Evolutionary conservation across 37 sponge, comb jelly and placozoan genomes (phyloP), one percentile per base, ranked within the genome.

Genomic region (Cliona cf. orientalis): DNA sequence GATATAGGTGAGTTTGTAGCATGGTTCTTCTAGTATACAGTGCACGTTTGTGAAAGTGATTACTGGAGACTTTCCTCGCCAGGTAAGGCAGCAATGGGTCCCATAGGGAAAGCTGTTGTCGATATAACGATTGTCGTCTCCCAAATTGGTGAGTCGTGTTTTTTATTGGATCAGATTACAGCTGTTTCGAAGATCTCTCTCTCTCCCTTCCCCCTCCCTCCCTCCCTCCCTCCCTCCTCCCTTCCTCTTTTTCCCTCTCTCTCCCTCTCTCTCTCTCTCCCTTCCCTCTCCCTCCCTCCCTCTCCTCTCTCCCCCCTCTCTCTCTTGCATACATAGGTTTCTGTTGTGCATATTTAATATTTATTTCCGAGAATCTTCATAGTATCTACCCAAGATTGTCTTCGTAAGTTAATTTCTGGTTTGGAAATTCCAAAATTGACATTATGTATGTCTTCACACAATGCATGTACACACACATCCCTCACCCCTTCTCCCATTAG

Each of bases 271-370:
- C 17, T 23, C n/a, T 28, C 28, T 23, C 64, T 62, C 28, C 25
- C 64, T 28, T n/a, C 25, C n/a, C 25, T n/a, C 17, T n/a, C 17
- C 25, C 17, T 23, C n/a, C 17, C 28, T 23, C 64, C 25, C 28
- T 62, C 64, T 28, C 25, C 25, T 6, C 25, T n/a, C 17, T n/a
- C 17, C 25, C 17, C n/a, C n/a, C n/a, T n/a, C n/a, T n/a, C n/a
- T n/a, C n/a, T n/a, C n/a, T n/a, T n/a, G n/a, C 55, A 49, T 49
- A 11, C 55, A 49, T 49, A 87, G 97, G 96, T 1, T 98, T 98
- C 84, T 91, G 91, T 37, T 98, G 99, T 89, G 99, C 99, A 0
- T 98, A 98, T 63, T 86, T 95, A 31, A 98, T 98, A 29, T 98
- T 95, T 59, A 95, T 98, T 28, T 80, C 96, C 4, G 88, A 93